Evolutionary conservation across 2,113 vertebrate genomes (phyloP).

Genomic region (Ciconia boyciana): DNA sequence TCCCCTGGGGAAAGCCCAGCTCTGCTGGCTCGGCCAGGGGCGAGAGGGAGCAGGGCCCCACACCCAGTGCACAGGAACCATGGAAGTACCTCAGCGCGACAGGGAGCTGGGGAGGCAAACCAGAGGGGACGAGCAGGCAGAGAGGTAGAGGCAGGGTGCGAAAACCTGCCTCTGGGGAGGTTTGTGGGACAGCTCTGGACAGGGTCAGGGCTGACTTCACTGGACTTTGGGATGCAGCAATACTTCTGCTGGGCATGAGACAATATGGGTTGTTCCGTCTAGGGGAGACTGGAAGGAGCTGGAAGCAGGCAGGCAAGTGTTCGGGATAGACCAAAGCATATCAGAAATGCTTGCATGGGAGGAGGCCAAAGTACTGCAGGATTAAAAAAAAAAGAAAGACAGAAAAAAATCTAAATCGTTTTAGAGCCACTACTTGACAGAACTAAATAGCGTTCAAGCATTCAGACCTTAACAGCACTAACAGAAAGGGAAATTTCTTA

Average conservation of each 20-base stretch:
- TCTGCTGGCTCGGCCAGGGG: not conserved
- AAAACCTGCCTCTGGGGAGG: not conserved
- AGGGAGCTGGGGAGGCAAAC: not conserved
- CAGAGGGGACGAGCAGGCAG: not conserved
- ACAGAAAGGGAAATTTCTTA: constrained; percentile 41
- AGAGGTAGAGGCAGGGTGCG: not conserved
- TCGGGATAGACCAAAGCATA: not conserved
- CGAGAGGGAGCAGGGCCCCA: too few relatives aligned
- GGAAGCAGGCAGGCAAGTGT: not conserved
- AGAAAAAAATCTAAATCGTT: not conserved
- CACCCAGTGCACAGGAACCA: not conserved
- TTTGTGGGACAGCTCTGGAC: not conserved
- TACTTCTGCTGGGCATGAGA: not conserved
- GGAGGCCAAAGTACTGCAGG: not conserved
- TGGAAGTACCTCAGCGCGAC: fast-evolving
- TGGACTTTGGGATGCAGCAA: not conserved
- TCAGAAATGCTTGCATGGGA: not conserved
- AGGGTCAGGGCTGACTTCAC: not conserved
- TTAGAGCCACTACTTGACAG: not conserved
- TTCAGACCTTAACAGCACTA: constrained; percentile 4
- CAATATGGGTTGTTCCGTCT: not conserved
- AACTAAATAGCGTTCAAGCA: not conserved
- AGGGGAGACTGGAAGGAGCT: not conserved
- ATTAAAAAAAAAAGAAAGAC: not conserved
- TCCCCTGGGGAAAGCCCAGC: not conserved